Evolutionary conservation across 2,888 invertebrate genomes (phyloP).

Genomic region (Cheilosia impressa): DNA sequence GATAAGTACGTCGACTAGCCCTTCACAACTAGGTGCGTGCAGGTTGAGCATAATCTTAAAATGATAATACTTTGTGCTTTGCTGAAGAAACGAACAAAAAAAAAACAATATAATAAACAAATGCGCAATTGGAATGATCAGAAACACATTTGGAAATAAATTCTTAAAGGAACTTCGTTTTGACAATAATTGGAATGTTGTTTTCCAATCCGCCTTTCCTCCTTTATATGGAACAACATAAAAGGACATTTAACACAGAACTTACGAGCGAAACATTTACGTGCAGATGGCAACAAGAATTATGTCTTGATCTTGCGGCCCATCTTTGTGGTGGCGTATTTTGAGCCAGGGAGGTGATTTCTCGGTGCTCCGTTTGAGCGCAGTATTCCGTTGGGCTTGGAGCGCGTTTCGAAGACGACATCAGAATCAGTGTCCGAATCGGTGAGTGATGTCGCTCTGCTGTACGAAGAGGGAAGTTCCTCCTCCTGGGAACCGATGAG

Average conservation of each 20-base stretch:
- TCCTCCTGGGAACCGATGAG: conserved; percentile 89
- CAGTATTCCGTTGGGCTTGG: conserved; percentile 81
- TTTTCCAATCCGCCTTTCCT: conserved; percentile 19
- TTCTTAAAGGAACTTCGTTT: conserved; percentile 69
- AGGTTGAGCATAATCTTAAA: conserved; percentile 14
- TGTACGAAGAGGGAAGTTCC: conserved; percentile 84
- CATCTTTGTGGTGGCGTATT: conserved; percentile 80
- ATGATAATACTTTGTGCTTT: conserved; percentile 65
- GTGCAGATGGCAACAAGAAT: conserved; percentile 40
- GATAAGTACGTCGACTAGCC: conserved; percentile 14
- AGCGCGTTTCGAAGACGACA: conserved; percentile 90
- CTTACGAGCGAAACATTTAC: conserved; percentile 41
- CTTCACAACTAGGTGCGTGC: not conserved
- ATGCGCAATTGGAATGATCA: conserved; percentile 37
- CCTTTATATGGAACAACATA: conserved; percentile 4
- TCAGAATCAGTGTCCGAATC: conserved; percentile 94
- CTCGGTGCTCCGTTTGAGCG: conserved; percentile 77
- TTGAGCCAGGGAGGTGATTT: conserved; percentile 79
- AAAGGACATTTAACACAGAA: conserved; percentile 41
- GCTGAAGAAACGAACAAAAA: conserved; percentile 25
- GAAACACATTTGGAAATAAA: conserved; percentile 48
- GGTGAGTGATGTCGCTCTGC: conserved; percentile 85
- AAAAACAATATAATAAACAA: conserved; percentile 27
- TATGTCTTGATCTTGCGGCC: conserved; percentile 83
- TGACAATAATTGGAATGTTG: conserved; percentile 38